These are phyloP conservation scores for Himalopsyche anomala DNA, from an alignment of 2,888 invertebrate genomes.

Conservation along the genomic window DNA sequence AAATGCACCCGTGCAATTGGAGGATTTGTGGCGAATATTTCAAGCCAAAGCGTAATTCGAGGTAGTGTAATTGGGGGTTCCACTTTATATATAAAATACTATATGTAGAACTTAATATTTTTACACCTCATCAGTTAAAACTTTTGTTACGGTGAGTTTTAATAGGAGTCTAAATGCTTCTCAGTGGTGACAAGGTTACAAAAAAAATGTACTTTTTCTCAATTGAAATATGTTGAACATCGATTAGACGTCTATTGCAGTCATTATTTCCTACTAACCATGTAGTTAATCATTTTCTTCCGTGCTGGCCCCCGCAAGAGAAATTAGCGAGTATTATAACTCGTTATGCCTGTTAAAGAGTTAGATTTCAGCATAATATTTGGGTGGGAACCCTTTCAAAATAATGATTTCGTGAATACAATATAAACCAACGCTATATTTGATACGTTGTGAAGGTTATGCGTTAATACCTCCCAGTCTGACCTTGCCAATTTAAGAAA, in stretches of 20 bases:
- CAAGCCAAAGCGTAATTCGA: too few relatives aligned
- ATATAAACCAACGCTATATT: neutral
- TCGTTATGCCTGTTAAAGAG: neutral
- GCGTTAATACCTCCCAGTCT: neutral
- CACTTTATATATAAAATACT: too few relatives aligned
- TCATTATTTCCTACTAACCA: neutral
- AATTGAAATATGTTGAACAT: neutral
- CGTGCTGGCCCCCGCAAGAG: neutral
- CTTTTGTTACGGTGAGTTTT: too few relatives aligned
- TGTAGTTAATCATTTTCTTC: conserved; percentile 26
- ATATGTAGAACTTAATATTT: too few relatives aligned
- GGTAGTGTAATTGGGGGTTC: too few relatives aligned
- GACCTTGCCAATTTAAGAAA: conserved; percentile 3
- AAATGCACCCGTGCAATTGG: too few relatives aligned
- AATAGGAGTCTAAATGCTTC: too few relatives aligned
- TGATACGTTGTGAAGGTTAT: conserved; percentile 8
- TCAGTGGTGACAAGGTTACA: too few relatives aligned
- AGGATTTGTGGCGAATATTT: too few relatives aligned
- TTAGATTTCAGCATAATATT: neutral
- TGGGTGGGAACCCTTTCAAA: conserved; percentile 27
- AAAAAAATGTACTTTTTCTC: too few relatives aligned
- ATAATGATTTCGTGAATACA: conserved; percentile 10
- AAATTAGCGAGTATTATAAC: neutral
- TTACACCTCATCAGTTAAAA: too few relatives aligned
- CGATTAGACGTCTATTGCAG: neutral